Conservation (phyloP, 1,140 invertebrate species). For the Drosophila funebris region DNA sequence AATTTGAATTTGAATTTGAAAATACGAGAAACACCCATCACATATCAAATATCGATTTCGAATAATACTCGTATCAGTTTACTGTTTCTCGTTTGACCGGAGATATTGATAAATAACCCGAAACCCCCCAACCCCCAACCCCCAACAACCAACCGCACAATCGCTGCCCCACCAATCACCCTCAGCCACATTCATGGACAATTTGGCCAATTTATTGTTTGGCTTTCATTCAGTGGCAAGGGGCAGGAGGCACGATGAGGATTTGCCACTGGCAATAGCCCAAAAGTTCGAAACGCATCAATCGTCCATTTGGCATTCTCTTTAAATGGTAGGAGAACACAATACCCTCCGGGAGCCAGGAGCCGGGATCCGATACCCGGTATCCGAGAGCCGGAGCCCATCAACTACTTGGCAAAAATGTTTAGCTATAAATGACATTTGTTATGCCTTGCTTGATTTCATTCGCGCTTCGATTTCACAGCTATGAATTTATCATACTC, state of each 20-base stretch:
- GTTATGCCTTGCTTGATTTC: constrained; percentile 69
- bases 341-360: not conserved
- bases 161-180: constrained; percentile 3
- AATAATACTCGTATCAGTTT: constrained; percentile 70
- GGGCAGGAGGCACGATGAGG: not conserved
- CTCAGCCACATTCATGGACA: constrained; percentile 48
- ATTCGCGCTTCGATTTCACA: constrained; percentile 55
- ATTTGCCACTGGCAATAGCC: constrained; percentile 54
- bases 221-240: constrained; percentile 27
- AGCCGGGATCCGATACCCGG: not conserved
- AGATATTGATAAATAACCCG: constrained; percentile 74
- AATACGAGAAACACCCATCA: constrained; percentile 2
- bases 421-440: constrained; percentile 69
- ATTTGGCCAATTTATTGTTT: constrained; percentile 69
- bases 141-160: constrained; percentile 3
- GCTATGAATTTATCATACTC: constrained; percentile 57
- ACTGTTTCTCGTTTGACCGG: constrained; percentile 43
- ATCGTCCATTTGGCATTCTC: constrained; percentile 56
- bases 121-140: not conserved
- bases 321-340: not conserved
- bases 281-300: constrained; percentile 64
- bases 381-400: no score
- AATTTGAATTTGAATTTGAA: constrained; percentile 7
- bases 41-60: constrained; percentile 64
- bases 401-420: constrained; percentile 30